These are phyloP conservation scores for Bombylius discolor DNA, from an alignment of 2,888 invertebrate genomes.

Conservation along the genomic window DNA sequence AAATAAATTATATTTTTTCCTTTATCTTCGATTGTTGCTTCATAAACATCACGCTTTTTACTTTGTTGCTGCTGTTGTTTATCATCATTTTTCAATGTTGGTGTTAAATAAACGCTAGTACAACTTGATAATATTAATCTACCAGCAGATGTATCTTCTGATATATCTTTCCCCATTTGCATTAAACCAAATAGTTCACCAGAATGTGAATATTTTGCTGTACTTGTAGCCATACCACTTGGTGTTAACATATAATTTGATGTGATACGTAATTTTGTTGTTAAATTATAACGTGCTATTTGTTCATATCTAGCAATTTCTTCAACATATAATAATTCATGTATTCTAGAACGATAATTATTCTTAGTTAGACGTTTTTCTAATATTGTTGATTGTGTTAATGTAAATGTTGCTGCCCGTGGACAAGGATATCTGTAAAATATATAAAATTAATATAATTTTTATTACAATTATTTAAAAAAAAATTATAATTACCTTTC, in stretches of 20 bases:
- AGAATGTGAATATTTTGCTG: conserved; percentile 61
- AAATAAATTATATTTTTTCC: conserved; percentile 66
- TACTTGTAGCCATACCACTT: conserved; percentile 52
- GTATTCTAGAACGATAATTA: conserved; percentile 61
- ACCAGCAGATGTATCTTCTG: conserved; percentile 71
- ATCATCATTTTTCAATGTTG: conserved; percentile 19
- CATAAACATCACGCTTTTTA: conserved; percentile 47
- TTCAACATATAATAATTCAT: conserved; percentile 61
- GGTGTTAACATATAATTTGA: conserved; percentile 57
- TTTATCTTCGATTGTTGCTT: conserved; percentile 66
- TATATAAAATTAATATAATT: neutral
- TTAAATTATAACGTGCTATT: conserved; percentile 55
- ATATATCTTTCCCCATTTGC: conserved; percentile 56
- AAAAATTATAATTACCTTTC: conserved; percentile 24
- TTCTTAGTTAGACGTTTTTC: conserved; percentile 49
- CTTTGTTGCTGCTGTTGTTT: conserved; percentile 10
- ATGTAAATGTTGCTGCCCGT: conserved; percentile 47
- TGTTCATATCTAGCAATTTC: conserved; percentile 61
- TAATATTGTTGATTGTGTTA: conserved; percentile 53
- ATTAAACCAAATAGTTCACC: conserved; percentile 66
- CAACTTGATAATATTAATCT: conserved; percentile 65
- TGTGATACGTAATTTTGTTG: conserved; percentile 47
- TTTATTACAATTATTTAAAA: neutral
- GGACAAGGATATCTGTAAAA: conserved; percentile 46
- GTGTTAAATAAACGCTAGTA: conserved; percentile 50